Conservation (phyloP, 2,797 vertebrate genomes). For the Astyanax mexicanus region DNA sequence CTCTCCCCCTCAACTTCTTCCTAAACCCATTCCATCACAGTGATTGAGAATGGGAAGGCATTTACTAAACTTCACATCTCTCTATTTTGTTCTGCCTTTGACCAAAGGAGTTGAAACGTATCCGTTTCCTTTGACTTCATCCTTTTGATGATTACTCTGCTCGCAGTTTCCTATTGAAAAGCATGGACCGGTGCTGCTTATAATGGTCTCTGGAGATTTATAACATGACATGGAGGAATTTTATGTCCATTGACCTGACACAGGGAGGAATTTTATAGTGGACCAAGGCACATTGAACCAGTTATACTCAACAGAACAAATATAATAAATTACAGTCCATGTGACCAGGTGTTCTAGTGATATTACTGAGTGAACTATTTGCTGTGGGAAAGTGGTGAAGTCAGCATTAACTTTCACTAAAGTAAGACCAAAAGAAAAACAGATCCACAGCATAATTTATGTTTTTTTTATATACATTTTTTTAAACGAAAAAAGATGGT, state of each 20-base stretch:
- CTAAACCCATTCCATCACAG: conserved; percentile 1
- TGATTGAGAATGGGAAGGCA: conserved; percentile 13
- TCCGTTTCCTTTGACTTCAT: not conserved
- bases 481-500: not conserved
- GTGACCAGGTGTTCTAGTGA: not conserved
- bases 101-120: not conserved
- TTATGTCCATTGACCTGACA: not conserved
- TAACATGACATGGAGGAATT: not conserved
- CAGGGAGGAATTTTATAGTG: not conserved
- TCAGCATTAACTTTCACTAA: not conserved
- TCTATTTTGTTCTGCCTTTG: not conserved
- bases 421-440: not conserved
- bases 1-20: conserved; percentile 25
- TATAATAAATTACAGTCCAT: not conserved
- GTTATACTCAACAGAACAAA: not conserved
- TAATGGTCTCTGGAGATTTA: not conserved
- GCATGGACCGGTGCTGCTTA: too few species aligned
- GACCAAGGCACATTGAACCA: not conserved
- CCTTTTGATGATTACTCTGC: not conserved
- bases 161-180: not conserved
- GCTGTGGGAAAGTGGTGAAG: too few species aligned
- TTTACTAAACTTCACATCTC: not conserved
- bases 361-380: not conserved
- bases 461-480: too few species aligned
- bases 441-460: too few species aligned